phyloP scores from a whole-genome alignment of 2,888 invertebrate species.

The Temnothorax ravouxi region DNA sequence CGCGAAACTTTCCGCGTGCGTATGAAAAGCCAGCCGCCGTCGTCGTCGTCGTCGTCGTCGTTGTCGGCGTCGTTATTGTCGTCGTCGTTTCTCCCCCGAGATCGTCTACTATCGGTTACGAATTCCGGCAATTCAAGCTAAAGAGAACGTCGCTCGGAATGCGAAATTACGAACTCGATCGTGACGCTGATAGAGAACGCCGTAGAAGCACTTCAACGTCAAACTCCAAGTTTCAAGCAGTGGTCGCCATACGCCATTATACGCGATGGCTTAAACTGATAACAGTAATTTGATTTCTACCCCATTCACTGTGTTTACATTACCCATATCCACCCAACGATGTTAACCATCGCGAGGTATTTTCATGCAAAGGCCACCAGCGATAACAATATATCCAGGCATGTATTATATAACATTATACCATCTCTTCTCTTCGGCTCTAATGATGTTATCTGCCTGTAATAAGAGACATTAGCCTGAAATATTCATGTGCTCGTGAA shows the following conservation, averaged over 20 bases:
- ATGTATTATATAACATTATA: conserved; percentile 24
- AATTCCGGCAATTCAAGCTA: conserved; percentile 58
- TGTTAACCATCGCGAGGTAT: conserved; percentile 41
- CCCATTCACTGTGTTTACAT: conserved; percentile 43
- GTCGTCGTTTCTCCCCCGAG: conserved; percentile 17
- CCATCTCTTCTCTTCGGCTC: neutral
- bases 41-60: conserved; percentile 28
- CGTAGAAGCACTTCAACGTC: conserved; percentile 53
- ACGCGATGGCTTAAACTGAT: conserved; percentile 50
- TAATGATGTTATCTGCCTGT: neutral
- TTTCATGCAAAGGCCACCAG: conserved; percentile 22
- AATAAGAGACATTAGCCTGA: conserved; percentile 3
- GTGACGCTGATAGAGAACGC: conserved; percentile 46
- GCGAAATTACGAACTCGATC: conserved; percentile 67
- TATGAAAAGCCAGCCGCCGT: conserved; percentile 50
- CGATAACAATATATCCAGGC: neutral
- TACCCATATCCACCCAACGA: conserved; percentile 36
- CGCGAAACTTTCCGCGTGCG: conserved; percentile 51
- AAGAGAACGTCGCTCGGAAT: conserved; percentile 60
- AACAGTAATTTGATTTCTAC: conserved; percentile 55
- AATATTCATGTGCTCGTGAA: conserved; percentile 4
- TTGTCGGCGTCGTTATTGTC: neutral
- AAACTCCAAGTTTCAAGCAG: conserved; percentile 60
- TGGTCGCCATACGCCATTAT: conserved; percentile 47
- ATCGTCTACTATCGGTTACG: conserved; percentile 52